These are phyloP conservation scores for Indicator indicator DNA, from an alignment of 2,113 vertebrate species.

Conservation along the genomic window DNA sequence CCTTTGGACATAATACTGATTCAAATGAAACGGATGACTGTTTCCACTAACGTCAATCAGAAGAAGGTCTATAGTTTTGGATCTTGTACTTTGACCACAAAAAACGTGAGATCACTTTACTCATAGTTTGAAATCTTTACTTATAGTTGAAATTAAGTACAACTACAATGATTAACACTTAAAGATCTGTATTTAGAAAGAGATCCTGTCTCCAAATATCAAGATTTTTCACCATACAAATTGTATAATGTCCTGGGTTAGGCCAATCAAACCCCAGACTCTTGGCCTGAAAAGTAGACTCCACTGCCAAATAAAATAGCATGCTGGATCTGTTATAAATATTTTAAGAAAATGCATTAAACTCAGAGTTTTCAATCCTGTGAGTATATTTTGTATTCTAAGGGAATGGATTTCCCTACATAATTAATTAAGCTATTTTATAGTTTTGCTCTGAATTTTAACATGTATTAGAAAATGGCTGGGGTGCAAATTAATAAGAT, in stretches of 20 bases:
- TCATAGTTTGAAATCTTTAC: not conserved
- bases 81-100: not conserved
- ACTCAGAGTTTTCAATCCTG: not conserved
- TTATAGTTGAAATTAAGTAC: not conserved
- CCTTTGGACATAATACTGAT: not conserved
- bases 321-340: not conserved
- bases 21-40: not conserved
- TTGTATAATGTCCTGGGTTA: not conserved
- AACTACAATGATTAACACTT: not conserved
- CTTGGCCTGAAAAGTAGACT: not conserved
- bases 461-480: not conserved
- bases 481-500: not conserved
- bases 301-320: constrained; percentile 23
- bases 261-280: not conserved
- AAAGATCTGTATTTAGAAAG: not conserved
- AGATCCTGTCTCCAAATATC: not conserved
- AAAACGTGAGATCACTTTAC: not conserved
- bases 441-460: not conserved
- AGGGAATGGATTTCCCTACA: not conserved
- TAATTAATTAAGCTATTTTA: not conserved
- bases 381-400: not conserved
- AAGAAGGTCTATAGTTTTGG: not conserved
- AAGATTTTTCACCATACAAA: not conserved
- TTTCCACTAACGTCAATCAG: not conserved
- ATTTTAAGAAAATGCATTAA: constrained; percentile 17